Evolutionary conservation across 2,888 invertebrate species (phyloP).

Genomic region (Operophtera brumata): DNA sequence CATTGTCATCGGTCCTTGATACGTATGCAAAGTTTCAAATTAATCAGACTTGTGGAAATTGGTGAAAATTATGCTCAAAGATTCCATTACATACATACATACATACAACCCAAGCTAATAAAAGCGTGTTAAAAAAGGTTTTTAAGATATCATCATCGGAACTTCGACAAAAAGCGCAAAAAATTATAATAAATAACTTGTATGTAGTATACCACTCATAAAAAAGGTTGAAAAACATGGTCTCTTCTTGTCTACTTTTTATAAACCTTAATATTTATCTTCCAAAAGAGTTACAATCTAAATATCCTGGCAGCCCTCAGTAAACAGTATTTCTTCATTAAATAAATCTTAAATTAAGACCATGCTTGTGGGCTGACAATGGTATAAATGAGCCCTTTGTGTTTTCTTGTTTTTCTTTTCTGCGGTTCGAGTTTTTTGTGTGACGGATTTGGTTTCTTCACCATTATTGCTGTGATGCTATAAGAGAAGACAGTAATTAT

Average conservation of each 20-base stretch:
- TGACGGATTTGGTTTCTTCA: background rate
- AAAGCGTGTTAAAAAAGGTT: no score
- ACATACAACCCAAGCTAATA: no score
- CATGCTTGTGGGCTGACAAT: constrained; percentile 46
- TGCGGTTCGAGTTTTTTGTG: background rate
- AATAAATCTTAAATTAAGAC: constrained; percentile 48
- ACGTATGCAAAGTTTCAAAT: no score
- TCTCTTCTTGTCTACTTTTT: background rate
- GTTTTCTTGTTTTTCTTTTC: constrained; percentile 24
- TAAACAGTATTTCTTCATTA: constrained; percentile 43
- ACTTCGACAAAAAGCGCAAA: no score
- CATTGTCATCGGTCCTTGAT: no score
- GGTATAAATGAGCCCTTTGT: constrained; percentile 47
- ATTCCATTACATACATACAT: no score
- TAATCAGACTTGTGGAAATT: no score
- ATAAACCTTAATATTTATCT: background rate
- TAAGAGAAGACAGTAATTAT: background rate
- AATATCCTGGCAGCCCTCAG: constrained; percentile 47
- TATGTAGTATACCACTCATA: no score
- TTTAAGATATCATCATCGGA: no score
- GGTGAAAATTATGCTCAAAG: no score
- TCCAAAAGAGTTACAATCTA: constrained; percentile 29
- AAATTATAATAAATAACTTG: no score
- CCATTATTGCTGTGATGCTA: background rate
- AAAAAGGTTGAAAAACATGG: background rate